phyloP scores from a whole-genome alignment of 1,140 invertebrate species.

The Solenopsis fugax region DNA sequence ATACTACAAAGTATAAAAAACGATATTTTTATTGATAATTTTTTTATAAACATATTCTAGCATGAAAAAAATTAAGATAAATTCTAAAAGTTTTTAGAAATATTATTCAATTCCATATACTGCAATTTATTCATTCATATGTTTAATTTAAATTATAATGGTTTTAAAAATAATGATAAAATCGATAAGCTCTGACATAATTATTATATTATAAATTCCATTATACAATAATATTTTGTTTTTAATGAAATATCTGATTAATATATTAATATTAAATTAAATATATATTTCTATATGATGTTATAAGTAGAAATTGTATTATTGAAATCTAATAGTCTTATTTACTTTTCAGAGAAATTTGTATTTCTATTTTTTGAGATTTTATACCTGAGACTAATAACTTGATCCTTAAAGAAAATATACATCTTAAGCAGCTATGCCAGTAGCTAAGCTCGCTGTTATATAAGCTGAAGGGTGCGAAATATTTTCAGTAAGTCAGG shows the following conservation, averaged over 20 bases:
- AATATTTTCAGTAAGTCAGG: not conserved
- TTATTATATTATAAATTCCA: not conserved
- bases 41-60: not conserved
- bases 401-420: not conserved
- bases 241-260: not conserved
- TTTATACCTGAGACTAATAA: not conserved
- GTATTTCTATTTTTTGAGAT: not conserved
- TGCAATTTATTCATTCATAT: not conserved
- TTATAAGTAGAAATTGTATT: constrained; percentile 7
- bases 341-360: not conserved
- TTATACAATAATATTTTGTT: not conserved
- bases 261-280: not conserved
- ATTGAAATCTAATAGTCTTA: not conserved
- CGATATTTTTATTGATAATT: not conserved
- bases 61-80: constrained; percentile 1
- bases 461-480: constrained; percentile 31
- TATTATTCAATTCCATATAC: not conserved
- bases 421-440: not conserved
- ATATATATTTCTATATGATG: constrained; percentile 5
- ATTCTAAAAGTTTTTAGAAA: constrained; percentile 1
- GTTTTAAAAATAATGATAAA: not conserved
- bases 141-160: not conserved
- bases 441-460: constrained; percentile 24
- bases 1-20: not conserved
- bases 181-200: not conserved